Evolutionary conservation across 2,113 vertebrate genomes (phyloP).

Genomic region (Lutjanus erythropterus): DNA sequence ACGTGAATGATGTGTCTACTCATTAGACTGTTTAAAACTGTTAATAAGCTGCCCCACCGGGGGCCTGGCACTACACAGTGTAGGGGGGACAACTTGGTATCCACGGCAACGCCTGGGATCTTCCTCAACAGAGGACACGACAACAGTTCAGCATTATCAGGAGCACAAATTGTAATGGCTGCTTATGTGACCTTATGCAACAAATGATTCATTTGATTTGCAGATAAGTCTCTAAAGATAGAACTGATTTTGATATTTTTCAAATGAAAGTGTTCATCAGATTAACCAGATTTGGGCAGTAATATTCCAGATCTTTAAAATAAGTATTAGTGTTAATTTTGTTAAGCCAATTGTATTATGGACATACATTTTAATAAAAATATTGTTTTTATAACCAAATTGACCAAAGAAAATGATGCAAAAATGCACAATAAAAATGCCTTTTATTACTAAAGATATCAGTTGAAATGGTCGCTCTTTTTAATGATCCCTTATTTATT

Average conservation of each 20-base stretch:
- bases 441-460: too few species aligned
- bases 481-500: too few species aligned
- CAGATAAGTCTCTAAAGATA: not conserved
- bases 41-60: not conserved
- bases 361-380: not conserved
- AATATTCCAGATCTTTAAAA: not conserved
- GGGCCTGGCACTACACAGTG: not conserved
- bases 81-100: not conserved
- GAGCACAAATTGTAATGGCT: not conserved
- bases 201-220: not conserved
- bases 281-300: not conserved
- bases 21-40: not conserved
- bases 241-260: too few species aligned
- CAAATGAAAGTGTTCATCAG: not conserved
- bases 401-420: not conserved
- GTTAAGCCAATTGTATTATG: too few species aligned
- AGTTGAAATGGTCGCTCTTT: not conserved
- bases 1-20: not conserved
- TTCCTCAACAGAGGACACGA: not conserved
- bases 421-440: too few species aligned
- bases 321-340: not conserved
- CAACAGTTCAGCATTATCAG: not conserved
- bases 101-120: not conserved
- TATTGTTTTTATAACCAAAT: not conserved
- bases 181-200: not conserved